These are phyloP conservation scores for Pygoscelis antarcticus DNA, from an alignment of 2,113 vertebrate genomes.

Conservation along the genomic window DNA sequence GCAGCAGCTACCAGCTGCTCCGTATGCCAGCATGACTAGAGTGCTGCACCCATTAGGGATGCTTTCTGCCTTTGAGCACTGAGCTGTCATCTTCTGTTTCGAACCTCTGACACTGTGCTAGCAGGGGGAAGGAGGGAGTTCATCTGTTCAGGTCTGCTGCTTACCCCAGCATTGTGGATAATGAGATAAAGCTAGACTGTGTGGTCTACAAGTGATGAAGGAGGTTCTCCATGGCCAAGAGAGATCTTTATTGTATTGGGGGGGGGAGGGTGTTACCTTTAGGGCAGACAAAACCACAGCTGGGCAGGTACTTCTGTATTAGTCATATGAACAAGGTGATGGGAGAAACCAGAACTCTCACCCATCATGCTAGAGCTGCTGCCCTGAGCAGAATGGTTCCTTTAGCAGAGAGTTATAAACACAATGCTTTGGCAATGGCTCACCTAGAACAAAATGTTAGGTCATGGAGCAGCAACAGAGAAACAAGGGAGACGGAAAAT, in stretches of 20 bases:
- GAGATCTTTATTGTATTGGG: not conserved
- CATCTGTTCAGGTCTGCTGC: not conserved
- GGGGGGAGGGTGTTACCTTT: rapidly evolving
- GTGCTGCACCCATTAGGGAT: not conserved
- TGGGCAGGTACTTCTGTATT: not conserved
- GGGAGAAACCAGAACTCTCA: not conserved
- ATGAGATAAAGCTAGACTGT: not conserved
- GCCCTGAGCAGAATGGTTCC: not conserved
- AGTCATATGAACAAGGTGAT: not conserved
- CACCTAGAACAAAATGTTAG: not conserved
- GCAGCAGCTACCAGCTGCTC: not conserved
- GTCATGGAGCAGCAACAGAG: not conserved
- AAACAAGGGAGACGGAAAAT: not conserved
- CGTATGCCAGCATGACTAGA: not conserved
- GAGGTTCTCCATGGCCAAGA: not conserved
- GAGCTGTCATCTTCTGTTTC: not conserved
- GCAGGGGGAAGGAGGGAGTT: not conserved
- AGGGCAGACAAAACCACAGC: not conserved
- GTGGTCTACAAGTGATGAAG: not conserved
- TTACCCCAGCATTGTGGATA: not conserved
- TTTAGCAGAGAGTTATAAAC: not conserved
- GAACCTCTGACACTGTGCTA: not conserved
- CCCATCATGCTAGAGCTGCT: not conserved
- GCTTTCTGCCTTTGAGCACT: not conserved
- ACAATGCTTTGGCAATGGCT: not conserved